These are phyloP conservation scores for Aphelinus certus DNA, from an alignment of 1,140 invertebrate genomes.

Conservation along the genomic window DNA sequence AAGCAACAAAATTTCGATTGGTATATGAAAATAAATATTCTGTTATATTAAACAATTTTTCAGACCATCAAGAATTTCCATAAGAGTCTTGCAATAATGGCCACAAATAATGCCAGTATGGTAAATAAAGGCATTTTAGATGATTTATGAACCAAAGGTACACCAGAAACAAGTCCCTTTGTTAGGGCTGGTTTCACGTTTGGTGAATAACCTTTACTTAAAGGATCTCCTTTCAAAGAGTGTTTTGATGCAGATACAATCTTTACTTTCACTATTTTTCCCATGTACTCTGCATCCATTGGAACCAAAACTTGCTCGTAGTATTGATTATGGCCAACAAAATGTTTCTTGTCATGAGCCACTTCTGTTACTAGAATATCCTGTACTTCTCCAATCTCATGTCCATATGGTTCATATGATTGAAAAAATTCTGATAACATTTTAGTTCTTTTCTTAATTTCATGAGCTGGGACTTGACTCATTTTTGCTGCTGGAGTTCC, in stretches of 20 bases:
- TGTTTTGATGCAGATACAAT: constrained; percentile 84
- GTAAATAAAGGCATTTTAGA: constrained; percentile 42
- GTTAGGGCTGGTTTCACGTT: constrained; percentile 40
- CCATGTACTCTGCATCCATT: constrained; percentile 80
- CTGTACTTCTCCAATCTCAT: constrained; percentile 80
- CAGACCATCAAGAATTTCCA: constrained; percentile 50
- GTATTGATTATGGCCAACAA: constrained; percentile 94
- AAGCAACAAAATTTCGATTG: too few species aligned
- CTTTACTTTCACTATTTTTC: constrained; percentile 82
- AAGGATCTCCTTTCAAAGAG: constrained; percentile 81
- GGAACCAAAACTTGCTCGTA: constrained; percentile 95
- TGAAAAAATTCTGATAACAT: constrained; percentile 90
- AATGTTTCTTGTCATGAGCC: constrained; percentile 90
- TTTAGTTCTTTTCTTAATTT: constrained; percentile 92
- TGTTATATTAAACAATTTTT: neutral
- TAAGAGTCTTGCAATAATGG: constrained; percentile 48
- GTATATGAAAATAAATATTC: too few species aligned
- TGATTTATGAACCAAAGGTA: constrained; percentile 31
- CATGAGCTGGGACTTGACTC: constrained; percentile 80
- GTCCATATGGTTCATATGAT: constrained; percentile 86
- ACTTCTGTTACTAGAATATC: constrained; percentile 92
- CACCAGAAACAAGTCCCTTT: constrained; percentile 43
- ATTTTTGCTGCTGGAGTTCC: constrained; percentile 95
- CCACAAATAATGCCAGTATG: constrained; percentile 47
- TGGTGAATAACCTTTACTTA: constrained; percentile 60